These are phyloP conservation scores for Solea solea DNA, from an alignment of 2,113 vertebrate genomes.

Conservation along the genomic window DNA sequence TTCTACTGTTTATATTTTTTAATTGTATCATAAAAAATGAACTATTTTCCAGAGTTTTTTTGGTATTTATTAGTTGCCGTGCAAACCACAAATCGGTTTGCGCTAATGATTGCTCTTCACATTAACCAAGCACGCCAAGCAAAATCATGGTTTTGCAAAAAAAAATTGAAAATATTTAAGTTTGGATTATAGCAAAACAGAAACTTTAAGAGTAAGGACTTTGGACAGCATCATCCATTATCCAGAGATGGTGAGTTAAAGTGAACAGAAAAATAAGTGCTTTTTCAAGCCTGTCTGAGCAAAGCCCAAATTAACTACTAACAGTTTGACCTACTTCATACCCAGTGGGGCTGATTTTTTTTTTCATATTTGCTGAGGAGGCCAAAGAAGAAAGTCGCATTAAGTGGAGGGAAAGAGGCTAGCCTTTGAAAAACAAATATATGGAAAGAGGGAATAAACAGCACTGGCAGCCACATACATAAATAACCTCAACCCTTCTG, in stretches of 20 bases:
- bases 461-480: slow-evolving; percentile 17
- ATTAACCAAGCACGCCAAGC: slow-evolving; percentile 34
- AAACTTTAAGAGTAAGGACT: slow-evolving; percentile 52
- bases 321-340: slow-evolving; percentile 75
- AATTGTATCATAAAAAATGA: no score
- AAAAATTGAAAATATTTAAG: not conserved
- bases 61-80: no score
- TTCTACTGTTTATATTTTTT: no score
- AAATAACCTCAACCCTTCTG: slow-evolving; percentile 44
- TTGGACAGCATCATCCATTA: slow-evolving; percentile 60
- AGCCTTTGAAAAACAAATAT: slow-evolving; percentile 74
- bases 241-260: slow-evolving; percentile 49
- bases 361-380: slow-evolving; percentile 75
- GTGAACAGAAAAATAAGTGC: slow-evolving; percentile 65
- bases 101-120: slow-evolving; percentile 52
- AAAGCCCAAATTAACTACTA: slow-evolving; percentile 66
- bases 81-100: slow-evolving; percentile 1
- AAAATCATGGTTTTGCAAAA: slow-evolving; percentile 25
- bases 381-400: slow-evolving; percentile 71
- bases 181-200: slow-evolving; percentile 44
- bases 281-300: slow-evolving; percentile 54
- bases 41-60: no score
- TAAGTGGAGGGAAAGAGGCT: slow-evolving; percentile 44
- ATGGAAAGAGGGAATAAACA: slow-evolving; percentile 58
- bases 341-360: slow-evolving; percentile 63